Percentiles rank a stretch among this genome's conserved stretches.
Evolutionary conservation across 2,888 invertebrate species (phyloP).

Genomic region (Athalia circularis): DNA sequence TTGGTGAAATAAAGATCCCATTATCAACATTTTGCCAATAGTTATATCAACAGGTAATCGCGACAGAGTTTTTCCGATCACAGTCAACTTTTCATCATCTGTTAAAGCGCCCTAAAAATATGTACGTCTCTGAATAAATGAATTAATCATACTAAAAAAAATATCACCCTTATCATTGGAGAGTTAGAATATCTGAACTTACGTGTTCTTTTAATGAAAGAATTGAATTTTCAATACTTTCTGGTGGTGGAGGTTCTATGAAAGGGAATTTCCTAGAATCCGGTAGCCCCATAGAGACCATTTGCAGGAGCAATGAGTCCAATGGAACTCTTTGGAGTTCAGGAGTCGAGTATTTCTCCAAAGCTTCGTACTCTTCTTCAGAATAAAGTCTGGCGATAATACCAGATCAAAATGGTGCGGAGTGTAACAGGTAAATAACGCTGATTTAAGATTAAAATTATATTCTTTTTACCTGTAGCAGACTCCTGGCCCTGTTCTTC

Average conservation of each 20-base stretch:
- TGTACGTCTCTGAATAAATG: constrained; percentile 38
- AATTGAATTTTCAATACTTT: constrained; percentile 91
- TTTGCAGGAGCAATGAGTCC: constrained; percentile 92
- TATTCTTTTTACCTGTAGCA: constrained; percentile 79
- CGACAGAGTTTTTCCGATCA: constrained; percentile 90
- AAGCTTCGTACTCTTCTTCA: constrained; percentile 85
- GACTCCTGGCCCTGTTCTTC: constrained; percentile 95
- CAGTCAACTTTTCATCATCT: constrained; percentile 87
- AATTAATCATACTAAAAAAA: constrained; percentile 5
- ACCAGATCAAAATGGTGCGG: too few relatives aligned
- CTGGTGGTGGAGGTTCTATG: constrained; percentile 91
- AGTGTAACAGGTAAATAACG: too few relatives aligned
- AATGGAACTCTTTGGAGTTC: constrained; percentile 96
- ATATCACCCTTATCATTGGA: not conserved
- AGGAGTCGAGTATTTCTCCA: constrained; percentile 91
- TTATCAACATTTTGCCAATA: constrained; percentile 95
- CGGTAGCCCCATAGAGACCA: constrained; percentile 95
- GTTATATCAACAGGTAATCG: constrained; percentile 95
- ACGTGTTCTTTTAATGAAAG: constrained; percentile 91
- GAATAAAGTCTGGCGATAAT: constrained; percentile 82
- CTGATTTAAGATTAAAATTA: not conserved
- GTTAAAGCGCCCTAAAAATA: constrained; percentile 84
- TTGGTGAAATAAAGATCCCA: constrained; percentile 92
- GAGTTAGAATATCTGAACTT: constrained; percentile 58
- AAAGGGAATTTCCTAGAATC: constrained; percentile 96